Base-by-base conservation (phyloP, 2,888 invertebrate species). In the Ophioninae sp. region DNA sequence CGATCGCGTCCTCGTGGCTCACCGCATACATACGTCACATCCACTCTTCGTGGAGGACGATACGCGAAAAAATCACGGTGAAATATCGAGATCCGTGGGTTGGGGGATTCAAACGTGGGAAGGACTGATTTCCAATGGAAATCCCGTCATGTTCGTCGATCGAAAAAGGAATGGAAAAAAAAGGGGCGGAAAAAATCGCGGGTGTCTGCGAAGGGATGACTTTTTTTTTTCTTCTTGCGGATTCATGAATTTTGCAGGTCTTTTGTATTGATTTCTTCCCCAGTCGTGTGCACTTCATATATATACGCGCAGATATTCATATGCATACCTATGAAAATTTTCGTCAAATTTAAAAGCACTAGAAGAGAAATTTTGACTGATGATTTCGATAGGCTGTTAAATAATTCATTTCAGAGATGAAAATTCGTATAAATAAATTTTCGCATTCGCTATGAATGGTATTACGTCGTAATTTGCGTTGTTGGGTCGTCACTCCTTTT, bases 101-200 rank as follows among this genome's bases (percentile, higher is more conserved):
- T 21, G 39, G 57, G 23, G 37, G 44, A 73, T 72, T 56, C 56
- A 73, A 75, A 70, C 37, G 56, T 6, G 59, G 21, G 20, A 21
- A 72, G 69, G 70, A 62, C 21, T 78, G 73, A 80, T 81, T 81
- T 81, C 77, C 77, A 81, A 83, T 83, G 83, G 80, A 80, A 83
- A 81, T 73, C 61, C 72, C 30, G 37, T 44, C 70, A 59, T 59
- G 76, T 67, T 76, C 30, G 57, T 39, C 39, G 65, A 59, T 57
- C 62, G 37, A 23, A 23, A 44, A 69, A 69, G 39, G 78, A 39
- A 78, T 62, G 39, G n/a, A n/a, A 70, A 78, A 78, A 70, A 62
- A 62, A 39, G 56, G 20, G 37, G 13, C 39, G 21, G 59, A 75
- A 73, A 68, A 76, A 72, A 76, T 70, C 7, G 23, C n/a, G 61